phyloP scores from a whole-genome alignment of 2,888 invertebrate genomes.

The Pterostichus madidus region DNA sequence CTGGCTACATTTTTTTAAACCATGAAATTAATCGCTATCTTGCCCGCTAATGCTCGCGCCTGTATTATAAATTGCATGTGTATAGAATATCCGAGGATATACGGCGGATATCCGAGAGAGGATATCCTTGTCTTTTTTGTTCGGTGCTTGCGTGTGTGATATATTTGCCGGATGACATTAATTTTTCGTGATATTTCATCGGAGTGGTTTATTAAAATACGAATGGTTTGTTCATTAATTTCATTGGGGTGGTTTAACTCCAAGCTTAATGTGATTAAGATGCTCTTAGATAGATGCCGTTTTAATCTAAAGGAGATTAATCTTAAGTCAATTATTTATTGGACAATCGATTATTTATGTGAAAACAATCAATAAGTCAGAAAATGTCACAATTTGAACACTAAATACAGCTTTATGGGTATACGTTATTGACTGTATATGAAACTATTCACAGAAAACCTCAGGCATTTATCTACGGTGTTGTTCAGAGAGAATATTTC shows the following conservation, averaged over 20 bases:
- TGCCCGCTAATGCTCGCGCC: slow-evolving; percentile 52
- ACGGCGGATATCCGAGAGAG: slow-evolving; percentile 36
- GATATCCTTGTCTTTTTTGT: slow-evolving; percentile 51
- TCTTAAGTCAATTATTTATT: slow-evolving; percentile 9
- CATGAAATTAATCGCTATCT: slow-evolving; percentile 53
- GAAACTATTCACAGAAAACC: no score
- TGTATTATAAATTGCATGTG: slow-evolving; percentile 59
- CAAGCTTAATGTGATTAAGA: slow-evolving; percentile 40
- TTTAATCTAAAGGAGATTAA: slow-evolving; percentile 28
- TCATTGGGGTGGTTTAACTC: slow-evolving; percentile 4
- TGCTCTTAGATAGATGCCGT: not conserved
- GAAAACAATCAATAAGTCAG: not conserved
- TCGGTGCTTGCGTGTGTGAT: slow-evolving; percentile 54
- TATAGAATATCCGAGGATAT: slow-evolving; percentile 58
- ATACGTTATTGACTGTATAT: no score
- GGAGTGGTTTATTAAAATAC: slow-evolving; percentile 53
- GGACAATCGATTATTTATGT: not conserved
- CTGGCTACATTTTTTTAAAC: slow-evolving; percentile 31
- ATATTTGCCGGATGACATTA: slow-evolving; percentile 53
- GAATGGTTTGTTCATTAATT: slow-evolving; percentile 43
- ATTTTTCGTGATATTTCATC: slow-evolving; percentile 57
- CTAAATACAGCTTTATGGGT: no score
- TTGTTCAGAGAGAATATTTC: no score
- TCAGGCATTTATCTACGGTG: no score
- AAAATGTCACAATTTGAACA: no score